phyloP scores from a whole-genome alignment of 1,140 invertebrate species.

The Drosophila navojoa region DNA sequence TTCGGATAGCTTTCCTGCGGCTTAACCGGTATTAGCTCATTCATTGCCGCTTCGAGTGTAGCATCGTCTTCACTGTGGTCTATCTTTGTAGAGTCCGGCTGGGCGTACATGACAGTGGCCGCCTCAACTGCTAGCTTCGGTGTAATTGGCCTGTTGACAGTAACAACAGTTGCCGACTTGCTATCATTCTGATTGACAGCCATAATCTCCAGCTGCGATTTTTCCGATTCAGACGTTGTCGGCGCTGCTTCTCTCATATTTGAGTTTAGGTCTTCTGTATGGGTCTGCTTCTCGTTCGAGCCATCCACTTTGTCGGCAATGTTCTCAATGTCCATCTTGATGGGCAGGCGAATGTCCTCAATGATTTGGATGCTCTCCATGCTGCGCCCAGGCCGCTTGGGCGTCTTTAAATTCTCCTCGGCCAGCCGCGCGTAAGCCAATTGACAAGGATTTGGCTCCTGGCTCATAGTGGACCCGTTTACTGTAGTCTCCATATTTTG shows the following conservation, averaged over 20 bases:
- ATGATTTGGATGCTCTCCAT: slow-evolving; percentile 49
- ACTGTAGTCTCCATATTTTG: too few species aligned
- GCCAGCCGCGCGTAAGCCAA: too few species aligned
- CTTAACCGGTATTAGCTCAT: slow-evolving; percentile 5
- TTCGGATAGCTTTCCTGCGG: slow-evolving; percentile 11
- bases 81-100: slow-evolving; percentile 63
- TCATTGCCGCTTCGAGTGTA: slow-evolving; percentile 22
- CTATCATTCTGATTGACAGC: background rate
- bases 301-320: slow-evolving; percentile 51
- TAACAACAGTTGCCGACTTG: background rate
- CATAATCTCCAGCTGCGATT: background rate
- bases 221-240: background rate
- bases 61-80: slow-evolving; percentile 50
- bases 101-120: slow-evolving; percentile 48
- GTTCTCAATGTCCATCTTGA: slow-evolving; percentile 53
- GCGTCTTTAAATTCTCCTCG: background rate
- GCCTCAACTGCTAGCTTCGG: background rate
- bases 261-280: background rate
- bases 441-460: background rate
- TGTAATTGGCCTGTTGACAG: slow-evolving; percentile 5
- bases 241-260: background rate
- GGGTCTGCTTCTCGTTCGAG: background rate
- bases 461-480: background rate
- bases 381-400: background rate
- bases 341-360: slow-evolving; percentile 58